Evolutionary conservation across 1,140 invertebrate species (phyloP), one percentile per base, ranked within the genome.

Genomic region (Caenorhabditis briggsae): DNA sequence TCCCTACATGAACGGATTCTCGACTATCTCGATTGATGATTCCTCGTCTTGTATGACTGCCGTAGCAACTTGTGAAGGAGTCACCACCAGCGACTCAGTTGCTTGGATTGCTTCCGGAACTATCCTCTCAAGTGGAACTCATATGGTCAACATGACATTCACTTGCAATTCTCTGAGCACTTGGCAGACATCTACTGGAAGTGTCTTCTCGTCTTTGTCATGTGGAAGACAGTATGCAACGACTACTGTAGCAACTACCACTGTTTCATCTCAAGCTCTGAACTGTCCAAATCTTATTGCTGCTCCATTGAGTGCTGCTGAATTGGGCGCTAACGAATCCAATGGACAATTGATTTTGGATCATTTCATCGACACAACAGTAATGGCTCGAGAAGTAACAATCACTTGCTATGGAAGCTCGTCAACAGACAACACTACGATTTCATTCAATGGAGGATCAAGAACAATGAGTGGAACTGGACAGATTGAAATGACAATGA

Each of bases 361-460:
- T 50, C 70, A 78, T 23, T 78, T 18, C 46, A 78, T 78, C 46
- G 46, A 78, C 23, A 78, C 46, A 53, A 78, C 70, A 20, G 33
- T n/a, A 53, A 78, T 78, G 70, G 70, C 43, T 53, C 16, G 70
- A 50, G 46, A 43, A 25, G 70, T 78, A 23, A 78, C 70, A 0
- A 23, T 78, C 70, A 78, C 70, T 50, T 78, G 70, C n/a, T 78
- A 78, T 78, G 70, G 46, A 78, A 53, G 70, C 5, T 78, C 70
- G 2, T 6, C 70, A 23, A 78, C 70, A 12, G 46, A 50, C 23
- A 78, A 78, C 11, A 50, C 70, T 11, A 78, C 46, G 2, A 50
- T 78, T 23, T 78, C 70, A 20, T 78, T 78, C 70, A 78, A 78
- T 50, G 70, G 70, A 78, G 70, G 70, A 78, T 78, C 70, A 16